phyloP scores from a whole-genome alignment of 2,113 vertebrate genomes.

The Austrofundulus limnaeus region DNA sequence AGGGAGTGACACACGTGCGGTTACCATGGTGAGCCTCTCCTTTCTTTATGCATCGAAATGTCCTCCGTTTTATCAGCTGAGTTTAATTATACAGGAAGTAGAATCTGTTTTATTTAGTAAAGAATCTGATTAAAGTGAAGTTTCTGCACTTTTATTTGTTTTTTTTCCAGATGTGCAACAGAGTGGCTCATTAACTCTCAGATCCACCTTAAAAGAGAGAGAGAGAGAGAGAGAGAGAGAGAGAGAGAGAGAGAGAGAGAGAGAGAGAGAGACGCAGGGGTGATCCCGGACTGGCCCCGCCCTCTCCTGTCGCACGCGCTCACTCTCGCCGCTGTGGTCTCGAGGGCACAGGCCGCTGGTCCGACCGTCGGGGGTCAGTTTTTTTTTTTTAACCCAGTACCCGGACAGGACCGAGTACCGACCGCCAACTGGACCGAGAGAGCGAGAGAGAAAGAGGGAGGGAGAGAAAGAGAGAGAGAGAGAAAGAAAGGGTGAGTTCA shows the following conservation, averaged over 20 bases:
- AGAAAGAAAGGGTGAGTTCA: slow-evolving; percentile 8
- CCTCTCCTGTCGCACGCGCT: slow-evolving; percentile 38
- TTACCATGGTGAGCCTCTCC: no score
- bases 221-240: no score
- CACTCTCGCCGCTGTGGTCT: slow-evolving; percentile 36
- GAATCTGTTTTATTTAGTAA: no score
- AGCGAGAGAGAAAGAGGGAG: no score
- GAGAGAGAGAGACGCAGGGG: slow-evolving; percentile 37
- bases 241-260: no score
- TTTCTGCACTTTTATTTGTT: neutral
- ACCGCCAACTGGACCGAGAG: slow-evolving; percentile 25
- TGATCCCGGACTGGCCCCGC: slow-evolving; percentile 65
- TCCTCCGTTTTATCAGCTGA: no score
- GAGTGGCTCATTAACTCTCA: slow-evolving; percentile 34
- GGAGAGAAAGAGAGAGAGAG: neutral
- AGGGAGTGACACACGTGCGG: no score
- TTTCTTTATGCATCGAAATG: no score
- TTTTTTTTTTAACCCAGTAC: neutral
- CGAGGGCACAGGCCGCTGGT: slow-evolving; percentile 56
- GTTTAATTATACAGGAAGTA: no score
- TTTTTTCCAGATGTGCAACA: neutral
- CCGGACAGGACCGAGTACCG: neutral
- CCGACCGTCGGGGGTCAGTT: slow-evolving; percentile 33
- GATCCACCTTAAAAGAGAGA: slow-evolving; percentile 79
- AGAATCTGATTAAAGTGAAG: no score